These are phyloP conservation scores for Drosophila funebris DNA, from an alignment of 1,140 invertebrate species.

Conservation along the genomic window DNA sequence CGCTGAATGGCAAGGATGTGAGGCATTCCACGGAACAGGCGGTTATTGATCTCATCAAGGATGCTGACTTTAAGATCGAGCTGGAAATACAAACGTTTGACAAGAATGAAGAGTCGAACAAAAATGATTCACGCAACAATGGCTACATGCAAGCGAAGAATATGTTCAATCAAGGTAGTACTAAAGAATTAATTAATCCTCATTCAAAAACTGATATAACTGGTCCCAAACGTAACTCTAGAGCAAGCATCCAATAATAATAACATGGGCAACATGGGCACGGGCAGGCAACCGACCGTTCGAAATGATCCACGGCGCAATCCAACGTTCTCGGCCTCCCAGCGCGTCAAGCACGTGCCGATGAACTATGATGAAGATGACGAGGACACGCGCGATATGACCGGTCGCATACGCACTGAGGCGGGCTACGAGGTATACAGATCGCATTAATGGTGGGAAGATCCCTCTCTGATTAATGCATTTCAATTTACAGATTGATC, in stretches of 20 bases:
- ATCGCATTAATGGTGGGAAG: background rate
- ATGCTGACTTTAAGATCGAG: slow-evolving; percentile 93
- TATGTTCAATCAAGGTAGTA: slow-evolving; percentile 67
- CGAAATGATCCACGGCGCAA: slow-evolving; percentile 52
- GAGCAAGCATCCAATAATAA: slow-evolving; percentile 55
- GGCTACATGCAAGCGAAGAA: slow-evolving; percentile 74
- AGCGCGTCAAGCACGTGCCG: slow-evolving; percentile 65
- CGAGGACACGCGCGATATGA: slow-evolving; percentile 89
- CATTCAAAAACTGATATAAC: background rate
- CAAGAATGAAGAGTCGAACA: slow-evolving; percentile 59
- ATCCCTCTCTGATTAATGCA: background rate
- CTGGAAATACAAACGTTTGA: slow-evolving; percentile 96
- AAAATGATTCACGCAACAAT: slow-evolving; percentile 66
- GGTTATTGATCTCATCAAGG: slow-evolving; percentile 97
- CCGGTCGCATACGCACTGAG: slow-evolving; percentile 91
- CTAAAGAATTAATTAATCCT: background rate
- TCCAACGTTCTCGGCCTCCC: slow-evolving; percentile 68
- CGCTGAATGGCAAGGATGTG: slow-evolving; percentile 97
- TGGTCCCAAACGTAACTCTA: background rate
- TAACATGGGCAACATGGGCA: slow-evolving; percentile 19
- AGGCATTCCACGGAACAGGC: slow-evolving; percentile 95
- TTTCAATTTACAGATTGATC: slow-evolving; percentile 89
- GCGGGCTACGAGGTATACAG: slow-evolving; percentile 89
- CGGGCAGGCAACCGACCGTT: slow-evolving; percentile 50
- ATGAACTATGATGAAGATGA: slow-evolving; percentile 86